These are phyloP conservation scores for Adelognathus sp. DNA, from an alignment of 2,888 invertebrate species.

Conservation along the genomic window DNA sequence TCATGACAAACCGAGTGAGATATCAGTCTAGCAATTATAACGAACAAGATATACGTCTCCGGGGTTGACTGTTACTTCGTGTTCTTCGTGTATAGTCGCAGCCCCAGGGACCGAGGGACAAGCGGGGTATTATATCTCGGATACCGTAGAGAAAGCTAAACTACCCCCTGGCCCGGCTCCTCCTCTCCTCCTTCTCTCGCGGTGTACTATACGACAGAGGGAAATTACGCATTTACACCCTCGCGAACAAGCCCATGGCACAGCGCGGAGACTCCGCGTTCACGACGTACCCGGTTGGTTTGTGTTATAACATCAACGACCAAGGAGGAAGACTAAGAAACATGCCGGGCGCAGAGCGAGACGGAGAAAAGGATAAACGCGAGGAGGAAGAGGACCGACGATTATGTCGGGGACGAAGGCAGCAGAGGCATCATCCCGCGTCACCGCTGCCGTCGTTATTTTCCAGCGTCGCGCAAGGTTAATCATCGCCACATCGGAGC, in stretches of 20 bases:
- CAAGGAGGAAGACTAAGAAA: slow-evolving; percentile 59
- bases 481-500: slow-evolving; percentile 74
- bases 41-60: slow-evolving; percentile 37
- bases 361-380: slow-evolving; percentile 13
- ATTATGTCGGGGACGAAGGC: slow-evolving; percentile 6
- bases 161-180: slow-evolving; percentile 6
- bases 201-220: slow-evolving; percentile 38
- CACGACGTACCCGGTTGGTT: slow-evolving; percentile 26
- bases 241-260: slow-evolving; percentile 51
- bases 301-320: slow-evolving; percentile 42
- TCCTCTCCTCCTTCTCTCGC: neutral
- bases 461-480: slow-evolving; percentile 79
- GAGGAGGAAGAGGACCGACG: slow-evolving; percentile 16
- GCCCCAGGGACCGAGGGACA: slow-evolving; percentile 22
- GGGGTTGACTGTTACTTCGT: slow-evolving; percentile 35
- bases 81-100: slow-evolving; percentile 10
- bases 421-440: slow-evolving; percentile 41
- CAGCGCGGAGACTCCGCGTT: slow-evolving; percentile 25
- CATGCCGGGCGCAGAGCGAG: slow-evolving; percentile 40
- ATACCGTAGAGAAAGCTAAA: slow-evolving; percentile 44
- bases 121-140: slow-evolving; percentile 42
- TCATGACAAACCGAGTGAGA: slow-evolving; percentile 31
- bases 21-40: slow-evolving; percentile 39
- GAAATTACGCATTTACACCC: slow-evolving; percentile 64
- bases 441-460: slow-evolving; percentile 70